Percentiles rank a stretch among this genome's conserved stretches.
These are phyloP conservation scores for Takifugu flavidus DNA, from an alignment of 2,113 vertebrate genomes.

Conservation along the genomic window DNA sequence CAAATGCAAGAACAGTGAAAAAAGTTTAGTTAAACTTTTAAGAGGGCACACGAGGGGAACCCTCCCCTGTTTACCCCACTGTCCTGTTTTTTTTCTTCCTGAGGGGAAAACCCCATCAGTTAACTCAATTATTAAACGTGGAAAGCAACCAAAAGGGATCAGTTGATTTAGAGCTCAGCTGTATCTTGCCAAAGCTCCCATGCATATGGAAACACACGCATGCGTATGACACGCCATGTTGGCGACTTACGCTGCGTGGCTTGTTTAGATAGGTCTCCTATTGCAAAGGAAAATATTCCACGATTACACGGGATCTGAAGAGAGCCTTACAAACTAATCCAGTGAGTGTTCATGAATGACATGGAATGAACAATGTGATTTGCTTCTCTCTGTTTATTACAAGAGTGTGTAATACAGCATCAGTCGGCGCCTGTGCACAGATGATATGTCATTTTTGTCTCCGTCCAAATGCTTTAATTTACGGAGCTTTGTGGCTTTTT, in stretches of 20 bases:
- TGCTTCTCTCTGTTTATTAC: conserved; percentile 60
- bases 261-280: conserved; percentile 38
- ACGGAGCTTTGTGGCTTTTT: conserved; percentile 53
- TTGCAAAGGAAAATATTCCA: conserved; percentile 8
- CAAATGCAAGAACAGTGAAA: too few relatives aligned
- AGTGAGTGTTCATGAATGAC: conserved; percentile 48
- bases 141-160: too few relatives aligned
- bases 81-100: too few relatives aligned
- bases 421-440: conserved; percentile 57
- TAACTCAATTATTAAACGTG: too few relatives aligned
- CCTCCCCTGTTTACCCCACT: too few relatives aligned
- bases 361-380: conserved; percentile 46
- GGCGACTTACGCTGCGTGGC: background rate
- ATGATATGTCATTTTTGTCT: conserved; percentile 64
- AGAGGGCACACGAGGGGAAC: too few relatives aligned
- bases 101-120: too few relatives aligned
- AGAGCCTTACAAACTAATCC: conserved; percentile 63
- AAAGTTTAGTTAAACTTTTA: too few relatives aligned
- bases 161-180: background rate
- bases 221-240: background rate
- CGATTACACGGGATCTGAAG: conserved; percentile 47
- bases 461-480: conserved; percentile 52
- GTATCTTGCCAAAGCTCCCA: background rate
- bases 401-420: conserved; percentile 44
- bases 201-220: background rate